Conservation (phyloP, 2,113 vertebrate species). For the Epinephelus fuscoguttatus region DNA sequence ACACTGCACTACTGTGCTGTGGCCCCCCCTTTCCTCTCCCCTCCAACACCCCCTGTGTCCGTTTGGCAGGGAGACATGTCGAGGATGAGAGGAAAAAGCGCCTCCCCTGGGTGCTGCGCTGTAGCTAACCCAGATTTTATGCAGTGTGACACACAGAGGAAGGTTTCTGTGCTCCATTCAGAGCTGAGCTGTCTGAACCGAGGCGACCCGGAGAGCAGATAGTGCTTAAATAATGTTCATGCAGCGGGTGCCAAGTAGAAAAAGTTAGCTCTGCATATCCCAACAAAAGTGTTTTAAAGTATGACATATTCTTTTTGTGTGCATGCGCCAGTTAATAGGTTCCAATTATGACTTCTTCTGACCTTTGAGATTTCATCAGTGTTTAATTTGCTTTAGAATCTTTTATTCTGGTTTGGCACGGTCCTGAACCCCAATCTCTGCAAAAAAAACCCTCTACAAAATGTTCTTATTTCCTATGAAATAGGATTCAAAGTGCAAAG, state of each 20-base stretch:
- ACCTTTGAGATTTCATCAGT: neutral
- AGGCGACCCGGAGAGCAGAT: slow-evolving; percentile 44
- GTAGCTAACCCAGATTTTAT: slow-evolving; percentile 77
- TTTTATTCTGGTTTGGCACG: neutral
- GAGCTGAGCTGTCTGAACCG: slow-evolving; percentile 53
- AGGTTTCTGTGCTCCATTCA: slow-evolving; percentile 63
- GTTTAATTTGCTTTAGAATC: slow-evolving; percentile 4
- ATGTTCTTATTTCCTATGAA: neutral
- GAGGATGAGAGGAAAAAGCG: slow-evolving; percentile 69
- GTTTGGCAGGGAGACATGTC: slow-evolving; percentile 64
- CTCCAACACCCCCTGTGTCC: slow-evolving; percentile 18
- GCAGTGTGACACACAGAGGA: slow-evolving; percentile 73
- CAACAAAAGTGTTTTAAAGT: neutral
- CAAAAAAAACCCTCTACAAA: neutral
- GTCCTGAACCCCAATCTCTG: neutral
- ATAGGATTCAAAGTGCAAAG: neutral
- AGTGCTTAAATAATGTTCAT: slow-evolving; percentile 18
- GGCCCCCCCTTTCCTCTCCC: neutral
- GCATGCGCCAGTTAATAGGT: slow-evolving; percentile 1
- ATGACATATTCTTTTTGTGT: neutral
- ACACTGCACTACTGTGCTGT: slow-evolving; percentile 63
- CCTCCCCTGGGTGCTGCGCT: slow-evolving; percentile 69
- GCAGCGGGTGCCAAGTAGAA: neutral
- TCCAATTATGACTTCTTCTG: neutral
- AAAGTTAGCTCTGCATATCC: neutral